A percentile compares a stretch with the other conserved stretches of the same genome.
Evolutionary conservation across 2,797 vertebrate species (phyloP).

Genomic region (Octomys mimax): DNA sequence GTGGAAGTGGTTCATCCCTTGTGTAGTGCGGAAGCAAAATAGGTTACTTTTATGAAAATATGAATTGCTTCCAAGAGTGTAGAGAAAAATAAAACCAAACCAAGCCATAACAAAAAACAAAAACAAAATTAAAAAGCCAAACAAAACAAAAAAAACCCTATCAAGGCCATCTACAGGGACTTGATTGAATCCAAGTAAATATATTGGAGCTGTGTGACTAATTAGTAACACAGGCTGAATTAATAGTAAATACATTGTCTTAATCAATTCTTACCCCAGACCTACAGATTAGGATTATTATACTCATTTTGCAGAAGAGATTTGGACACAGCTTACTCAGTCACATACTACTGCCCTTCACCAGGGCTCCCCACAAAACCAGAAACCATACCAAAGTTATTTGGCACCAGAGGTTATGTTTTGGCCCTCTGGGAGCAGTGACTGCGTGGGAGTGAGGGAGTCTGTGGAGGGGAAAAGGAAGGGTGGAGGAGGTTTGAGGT

Average conservation of each 20-base stretch:
- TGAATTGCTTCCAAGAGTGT: background rate
- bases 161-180: background rate
- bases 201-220: background rate
- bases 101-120: no score
- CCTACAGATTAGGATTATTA: background rate
- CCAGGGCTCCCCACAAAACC: background rate
- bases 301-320: background rate
- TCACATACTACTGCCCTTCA: background rate
- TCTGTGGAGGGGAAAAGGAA: background rate
- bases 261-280: background rate
- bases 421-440: background rate
- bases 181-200: background rate
- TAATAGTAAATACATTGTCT: background rate
- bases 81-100: background rate
- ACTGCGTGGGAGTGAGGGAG: background rate
- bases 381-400: background rate
- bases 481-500: background rate
- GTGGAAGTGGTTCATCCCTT: background rate
- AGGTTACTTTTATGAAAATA: background rate
- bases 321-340: background rate
- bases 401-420: background rate
- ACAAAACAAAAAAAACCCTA: no score
- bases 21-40: background rate
- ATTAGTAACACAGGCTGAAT: background rate
- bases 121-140: no score